Evolutionary conservation across 2,113 vertebrate genomes (phyloP), one percentile per base, ranked within the genome.

Genomic region (Archilochus colubris): DNA sequence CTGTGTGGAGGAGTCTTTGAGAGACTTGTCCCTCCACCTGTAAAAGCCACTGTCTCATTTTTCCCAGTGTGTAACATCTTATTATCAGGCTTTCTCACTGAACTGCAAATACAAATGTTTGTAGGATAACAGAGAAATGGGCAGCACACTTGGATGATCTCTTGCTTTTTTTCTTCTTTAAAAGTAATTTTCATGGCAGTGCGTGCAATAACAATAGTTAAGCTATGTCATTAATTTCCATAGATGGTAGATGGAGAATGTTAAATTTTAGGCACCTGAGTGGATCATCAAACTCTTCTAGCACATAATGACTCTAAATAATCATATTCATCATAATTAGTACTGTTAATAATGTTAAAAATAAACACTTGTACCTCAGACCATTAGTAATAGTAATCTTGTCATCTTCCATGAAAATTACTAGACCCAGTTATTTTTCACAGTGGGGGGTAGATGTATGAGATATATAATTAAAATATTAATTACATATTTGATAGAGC

Each of bases 391-490:
- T n/a, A 82, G 72, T 94, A 96, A 98, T 97, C 95, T 97, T 96
- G 89, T 97, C 95, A 94, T 96, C 17, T 43, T 94, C 95, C 93
- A 89, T 94, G 96, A 97, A 97, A 96, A 97, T 93, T 95, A 70
- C 13, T 59, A 94, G 96, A 88, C 84, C 72, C 4, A n/a, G 95
- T 94, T 97, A 95, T 89, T 97, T 96, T 97, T 96, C 96, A 97
- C 96, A 97, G 96, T 97, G 88, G 95, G 96, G 92, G 5, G 9
- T 82, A 96, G 91, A 93, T 91, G 92, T 91, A 94, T 66, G 90
- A 96, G 94, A 94, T 96, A 95, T 97, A 96, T 97, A 97, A 98
- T 98, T 98, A 97, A 98, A 97, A 96, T 97, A 97, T 97, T 97
- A 96, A 97, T 97, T 97, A 93, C 75, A 53, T 93, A 88, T 95